Evolutionary conservation across 2,888 invertebrate species (phyloP).

Genomic region (Mantis religiosa): DNA sequence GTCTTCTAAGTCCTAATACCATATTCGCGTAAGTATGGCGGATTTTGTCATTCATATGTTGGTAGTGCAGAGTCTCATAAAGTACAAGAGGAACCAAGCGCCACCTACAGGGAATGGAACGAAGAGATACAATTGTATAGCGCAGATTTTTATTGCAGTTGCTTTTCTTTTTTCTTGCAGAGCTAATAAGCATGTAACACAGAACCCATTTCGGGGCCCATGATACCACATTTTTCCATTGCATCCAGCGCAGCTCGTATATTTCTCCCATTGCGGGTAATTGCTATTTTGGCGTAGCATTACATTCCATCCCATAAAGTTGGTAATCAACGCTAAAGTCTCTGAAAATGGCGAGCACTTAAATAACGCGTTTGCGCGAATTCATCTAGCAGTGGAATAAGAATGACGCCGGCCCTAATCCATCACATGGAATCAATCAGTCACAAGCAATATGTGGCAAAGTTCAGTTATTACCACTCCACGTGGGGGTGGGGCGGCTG

Average conservation of each 20-base stretch:
- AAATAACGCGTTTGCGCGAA: background rate
- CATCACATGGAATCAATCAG: slow-evolving; percentile 7
- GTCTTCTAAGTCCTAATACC: too few species aligned
- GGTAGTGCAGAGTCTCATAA: too few species aligned
- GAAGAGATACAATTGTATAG: too few species aligned
- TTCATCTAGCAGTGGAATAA: background rate
- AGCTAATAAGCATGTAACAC: background rate
- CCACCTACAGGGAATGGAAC: too few species aligned
- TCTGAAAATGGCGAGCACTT: background rate
- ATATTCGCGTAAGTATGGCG: too few species aligned
- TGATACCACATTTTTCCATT: too few species aligned
- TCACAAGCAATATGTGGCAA: background rate
- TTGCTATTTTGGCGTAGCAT: background rate
- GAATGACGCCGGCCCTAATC: background rate
- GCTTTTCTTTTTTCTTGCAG: background rate
- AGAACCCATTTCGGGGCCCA: background rate
- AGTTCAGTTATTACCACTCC: background rate
- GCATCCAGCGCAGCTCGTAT: background rate
- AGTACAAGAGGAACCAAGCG: too few species aligned
- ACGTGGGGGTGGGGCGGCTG: background rate
- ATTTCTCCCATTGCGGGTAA: background rate
- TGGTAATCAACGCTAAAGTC: background rate
- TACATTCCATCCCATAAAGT: background rate
- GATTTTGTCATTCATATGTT: too few species aligned
- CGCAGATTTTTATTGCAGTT: background rate